phyloP scores from a whole-genome alignment of 2,888 invertebrate species.

The Eilema griseolum region DNA sequence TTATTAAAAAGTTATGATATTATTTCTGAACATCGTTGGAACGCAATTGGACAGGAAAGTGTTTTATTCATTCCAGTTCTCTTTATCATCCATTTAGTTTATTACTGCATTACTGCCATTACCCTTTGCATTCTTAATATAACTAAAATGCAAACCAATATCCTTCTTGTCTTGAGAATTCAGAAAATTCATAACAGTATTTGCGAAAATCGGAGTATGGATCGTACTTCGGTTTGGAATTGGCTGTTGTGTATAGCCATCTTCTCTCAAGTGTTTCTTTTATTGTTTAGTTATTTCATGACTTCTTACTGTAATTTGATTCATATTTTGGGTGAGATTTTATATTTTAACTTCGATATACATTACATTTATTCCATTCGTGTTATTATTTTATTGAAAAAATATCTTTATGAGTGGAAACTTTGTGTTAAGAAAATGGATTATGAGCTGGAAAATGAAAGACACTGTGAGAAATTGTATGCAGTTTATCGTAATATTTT shows the following conservation, averaged over 20 bases:
- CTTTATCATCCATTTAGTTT: neutral
- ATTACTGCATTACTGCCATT: neutral
- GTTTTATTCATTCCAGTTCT: neutral
- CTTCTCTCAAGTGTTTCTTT: neutral
- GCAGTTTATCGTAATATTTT: conserved; percentile 1
- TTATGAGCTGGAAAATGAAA: no score
- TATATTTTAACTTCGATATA: neutral
- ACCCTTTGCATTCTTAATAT: neutral
- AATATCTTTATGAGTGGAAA: neutral
- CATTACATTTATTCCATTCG: neutral
- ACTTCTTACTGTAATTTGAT: neutral
- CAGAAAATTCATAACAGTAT: neutral
- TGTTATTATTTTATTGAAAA: neutral
- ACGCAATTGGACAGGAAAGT: neutral
- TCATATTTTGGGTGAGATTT: neutral
- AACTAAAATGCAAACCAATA: neutral
- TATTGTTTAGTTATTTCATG: neutral
- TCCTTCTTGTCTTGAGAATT: neutral
- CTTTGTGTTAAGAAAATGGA: neutral
- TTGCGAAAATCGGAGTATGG: neutral
- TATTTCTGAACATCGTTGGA: neutral
- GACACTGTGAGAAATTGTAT: neutral
- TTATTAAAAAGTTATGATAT: neutral
- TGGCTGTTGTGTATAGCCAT: neutral
- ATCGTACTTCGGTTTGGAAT: neutral